Percentiles rank a stretch among this genome's conserved stretches.
Evolutionary conservation across 2,888 invertebrate genomes (phyloP).

Genomic region (Caenorhabditis doughertyi): DNA sequence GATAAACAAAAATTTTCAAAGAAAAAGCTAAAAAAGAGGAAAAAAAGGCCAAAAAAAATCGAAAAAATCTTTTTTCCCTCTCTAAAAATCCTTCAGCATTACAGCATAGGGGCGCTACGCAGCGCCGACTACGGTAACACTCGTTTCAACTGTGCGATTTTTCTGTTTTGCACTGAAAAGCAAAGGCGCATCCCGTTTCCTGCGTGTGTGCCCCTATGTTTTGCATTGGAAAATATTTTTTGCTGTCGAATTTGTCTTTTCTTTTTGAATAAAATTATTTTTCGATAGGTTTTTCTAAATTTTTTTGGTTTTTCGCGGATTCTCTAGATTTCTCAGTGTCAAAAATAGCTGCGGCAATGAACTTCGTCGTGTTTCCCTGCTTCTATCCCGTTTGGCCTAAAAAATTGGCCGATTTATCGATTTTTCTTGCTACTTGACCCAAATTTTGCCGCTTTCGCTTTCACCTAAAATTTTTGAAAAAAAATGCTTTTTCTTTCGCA

Average conservation of each 20-base stretch:
- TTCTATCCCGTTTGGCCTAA: slow-evolving; percentile 12
- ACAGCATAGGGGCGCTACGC: slow-evolving; percentile 65
- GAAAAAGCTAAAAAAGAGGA: not conserved
- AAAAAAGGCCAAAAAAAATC: slow-evolving; percentile 50
- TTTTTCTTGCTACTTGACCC: no score
- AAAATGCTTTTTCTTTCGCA: no score
- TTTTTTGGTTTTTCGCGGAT: no score
- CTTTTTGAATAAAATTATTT: slow-evolving; percentile 5
- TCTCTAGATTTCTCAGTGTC: no score
- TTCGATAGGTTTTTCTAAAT: no score
- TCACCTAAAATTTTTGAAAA: no score
- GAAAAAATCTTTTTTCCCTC: slow-evolving; percentile 40
- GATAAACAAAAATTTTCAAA: no score
- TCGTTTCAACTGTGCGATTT: slow-evolving; percentile 46
- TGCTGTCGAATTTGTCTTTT: not conserved
- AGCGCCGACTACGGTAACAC: slow-evolving; percentile 61
- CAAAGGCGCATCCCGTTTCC: not conserved
- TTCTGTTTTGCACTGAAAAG: no score
- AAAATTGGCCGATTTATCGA: not conserved
- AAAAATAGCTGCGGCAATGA: not conserved
- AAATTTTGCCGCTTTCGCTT: no score
- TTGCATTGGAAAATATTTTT: slow-evolving; percentile 27
- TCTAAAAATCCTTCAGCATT: slow-evolving; percentile 20
- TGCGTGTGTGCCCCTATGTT: slow-evolving; percentile 66
- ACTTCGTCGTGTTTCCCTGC: no score